Evolutionary conservation across 1,140 invertebrate genomes (phyloP).

Genomic region (Phortica variegata): DNA sequence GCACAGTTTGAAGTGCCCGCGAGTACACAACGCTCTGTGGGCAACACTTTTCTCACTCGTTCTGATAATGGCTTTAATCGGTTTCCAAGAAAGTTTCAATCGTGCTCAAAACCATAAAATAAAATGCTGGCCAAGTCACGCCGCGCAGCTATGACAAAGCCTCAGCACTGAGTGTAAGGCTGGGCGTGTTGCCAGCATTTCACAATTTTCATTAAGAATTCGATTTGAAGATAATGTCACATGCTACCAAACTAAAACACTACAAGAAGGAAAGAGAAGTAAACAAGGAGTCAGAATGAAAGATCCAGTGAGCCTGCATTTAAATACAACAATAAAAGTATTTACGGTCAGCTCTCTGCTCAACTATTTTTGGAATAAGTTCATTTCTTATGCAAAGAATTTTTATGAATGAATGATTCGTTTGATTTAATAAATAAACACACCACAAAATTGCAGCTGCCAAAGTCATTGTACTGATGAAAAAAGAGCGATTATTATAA

Average conservation of each 20-base stretch:
- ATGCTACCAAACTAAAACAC: not conserved
- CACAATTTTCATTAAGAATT: not conserved
- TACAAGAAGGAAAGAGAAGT: not conserved
- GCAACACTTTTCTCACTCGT: not conserved
- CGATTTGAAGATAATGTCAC: not conserved
- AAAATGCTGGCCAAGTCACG: constrained; percentile 9
- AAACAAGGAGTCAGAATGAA: not conserved
- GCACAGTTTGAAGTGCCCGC: constrained; percentile 32
- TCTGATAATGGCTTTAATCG: constrained; percentile 2
- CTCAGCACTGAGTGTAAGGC: not conserved
- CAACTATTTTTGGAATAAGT: no score
- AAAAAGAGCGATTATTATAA: not conserved
- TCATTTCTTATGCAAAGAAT: no score
- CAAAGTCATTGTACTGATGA: not conserved
- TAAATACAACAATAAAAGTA: no score
- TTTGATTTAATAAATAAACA: no score
- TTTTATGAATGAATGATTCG: not conserved
- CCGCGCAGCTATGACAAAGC: not conserved
- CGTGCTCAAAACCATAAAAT: constrained; percentile 15
- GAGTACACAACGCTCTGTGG: constrained; percentile 10
- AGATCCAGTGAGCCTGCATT: not conserved
- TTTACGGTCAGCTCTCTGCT: no score
- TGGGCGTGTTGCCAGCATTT: not conserved
- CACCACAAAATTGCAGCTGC: no score
- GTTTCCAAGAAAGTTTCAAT: not conserved